phyloP scores from a whole-genome alignment of 2,888 invertebrate genomes.

The Eledone cirrhosa region DNA sequence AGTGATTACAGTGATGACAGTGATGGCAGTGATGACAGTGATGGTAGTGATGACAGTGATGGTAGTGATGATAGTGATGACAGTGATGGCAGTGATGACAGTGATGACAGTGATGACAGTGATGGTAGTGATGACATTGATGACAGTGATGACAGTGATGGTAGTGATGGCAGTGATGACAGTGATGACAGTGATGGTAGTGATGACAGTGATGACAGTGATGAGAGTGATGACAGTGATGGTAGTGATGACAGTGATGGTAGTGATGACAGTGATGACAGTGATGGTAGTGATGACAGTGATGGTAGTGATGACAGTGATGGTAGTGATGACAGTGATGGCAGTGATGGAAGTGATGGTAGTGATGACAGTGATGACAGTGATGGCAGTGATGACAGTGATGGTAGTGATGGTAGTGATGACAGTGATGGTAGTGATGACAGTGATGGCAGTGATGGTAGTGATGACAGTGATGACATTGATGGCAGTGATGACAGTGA shows the following conservation, averaged over 20 bases:
- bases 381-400: conserved; percentile 26
- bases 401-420: conserved; percentile 28
- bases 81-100: not conserved
- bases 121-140: no score
- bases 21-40: not conserved
- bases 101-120: not conserved
- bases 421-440: conserved; percentile 28
- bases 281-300: conserved; percentile 30
- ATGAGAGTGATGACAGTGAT: no score
- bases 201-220: not conserved
- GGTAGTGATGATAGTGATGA: not conserved
- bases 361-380: no score
- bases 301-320: conserved; percentile 29
- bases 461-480: no score
- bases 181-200: not conserved
- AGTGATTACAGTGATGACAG: no score
- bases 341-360: no score
- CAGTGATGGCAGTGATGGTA: conserved; percentile 26
- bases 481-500: conserved; percentile 8
- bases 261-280: conserved; percentile 19
- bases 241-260: conserved; percentile 29
- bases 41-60: not conserved
- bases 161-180: conserved; percentile 3
- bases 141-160: no score
- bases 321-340: conserved; percentile 20